These are phyloP conservation scores for Acheta domesticus DNA, from an alignment of 2,888 invertebrate species.

Conservation along the genomic window DNA sequence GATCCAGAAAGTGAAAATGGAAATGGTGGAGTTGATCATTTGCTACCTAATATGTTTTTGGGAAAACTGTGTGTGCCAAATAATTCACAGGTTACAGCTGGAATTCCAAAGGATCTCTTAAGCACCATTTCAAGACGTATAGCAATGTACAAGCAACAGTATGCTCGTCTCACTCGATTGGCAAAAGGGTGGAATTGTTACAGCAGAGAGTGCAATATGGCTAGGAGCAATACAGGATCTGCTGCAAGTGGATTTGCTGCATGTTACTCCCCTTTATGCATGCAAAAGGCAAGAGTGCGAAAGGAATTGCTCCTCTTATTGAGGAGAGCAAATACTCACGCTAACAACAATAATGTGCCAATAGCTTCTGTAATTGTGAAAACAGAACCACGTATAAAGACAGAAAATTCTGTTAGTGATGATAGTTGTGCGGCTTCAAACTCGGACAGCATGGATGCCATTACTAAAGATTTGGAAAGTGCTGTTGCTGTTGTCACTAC, in stretches of 20 bases:
- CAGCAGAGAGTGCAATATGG: slow-evolving; percentile 43
- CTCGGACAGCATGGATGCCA: slow-evolving; percentile 50
- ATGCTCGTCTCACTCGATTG: slow-evolving; percentile 64
- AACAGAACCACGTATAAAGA: slow-evolving; percentile 36
- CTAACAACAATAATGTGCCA: slow-evolving; percentile 44
- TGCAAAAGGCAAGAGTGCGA: slow-evolving; percentile 67
- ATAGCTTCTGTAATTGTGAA: slow-evolving; percentile 51
- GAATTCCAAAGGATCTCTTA: slow-evolving; percentile 54
- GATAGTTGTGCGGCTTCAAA: slow-evolving; percentile 45
- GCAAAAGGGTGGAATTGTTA: slow-evolving; percentile 45
- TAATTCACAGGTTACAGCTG: slow-evolving; percentile 27
- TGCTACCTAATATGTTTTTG: slow-evolving; percentile 34
- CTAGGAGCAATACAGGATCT: slow-evolving; percentile 64
- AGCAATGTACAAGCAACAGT: slow-evolving; percentile 65
- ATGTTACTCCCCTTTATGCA: slow-evolving; percentile 80
- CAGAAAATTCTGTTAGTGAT: slow-evolving; percentile 45
- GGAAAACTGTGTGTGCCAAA: slow-evolving; percentile 31
- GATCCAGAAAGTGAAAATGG: slow-evolving; percentile 51
- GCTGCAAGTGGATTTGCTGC: slow-evolving; percentile 52
- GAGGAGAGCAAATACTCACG: slow-evolving; percentile 57
- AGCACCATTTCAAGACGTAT: slow-evolving; percentile 64
- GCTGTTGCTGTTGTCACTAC: slow-evolving; percentile 61
- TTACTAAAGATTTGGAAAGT: slow-evolving; percentile 59
- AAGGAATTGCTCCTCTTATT: slow-evolving; percentile 62
- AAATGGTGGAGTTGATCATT: slow-evolving; percentile 30